Percentiles rank a stretch among this genome's conserved stretches.
Evolutionary conservation across 1,140 invertebrate species (phyloP).

Genomic region (Plectus sambesii): DNA sequence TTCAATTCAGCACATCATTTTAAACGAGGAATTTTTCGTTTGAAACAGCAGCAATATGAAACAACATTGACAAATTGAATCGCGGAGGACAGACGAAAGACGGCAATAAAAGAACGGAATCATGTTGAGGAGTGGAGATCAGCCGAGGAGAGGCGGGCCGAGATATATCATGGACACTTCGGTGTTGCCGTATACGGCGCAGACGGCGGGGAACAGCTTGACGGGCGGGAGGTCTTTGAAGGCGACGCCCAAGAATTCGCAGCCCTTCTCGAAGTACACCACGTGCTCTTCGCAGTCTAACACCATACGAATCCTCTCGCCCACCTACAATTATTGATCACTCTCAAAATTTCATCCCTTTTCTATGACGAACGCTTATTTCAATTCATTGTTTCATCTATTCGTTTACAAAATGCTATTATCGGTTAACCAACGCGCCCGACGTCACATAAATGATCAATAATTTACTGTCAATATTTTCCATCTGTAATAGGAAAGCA

Average conservation of each 20-base stretch:
- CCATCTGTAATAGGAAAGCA: too few species aligned
- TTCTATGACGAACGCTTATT: slow-evolving; percentile 6
- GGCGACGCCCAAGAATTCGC: slow-evolving; percentile 93
- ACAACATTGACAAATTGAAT: too few species aligned
- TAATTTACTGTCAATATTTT: too few species aligned
- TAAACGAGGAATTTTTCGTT: too few species aligned
- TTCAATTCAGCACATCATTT: too few species aligned
- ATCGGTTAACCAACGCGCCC: too few species aligned
- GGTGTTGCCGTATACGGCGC: slow-evolving; percentile 95
- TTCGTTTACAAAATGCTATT: background rate
- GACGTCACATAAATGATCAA: too few species aligned
- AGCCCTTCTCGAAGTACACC: slow-evolving; percentile 93
- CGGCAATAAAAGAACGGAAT: too few species aligned
- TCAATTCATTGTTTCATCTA: background rate
- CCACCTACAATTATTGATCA: slow-evolving; percentile 60
- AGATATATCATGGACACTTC: slow-evolving; percentile 99
- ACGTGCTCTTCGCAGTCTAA: slow-evolving; percentile 94
- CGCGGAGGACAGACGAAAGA: too few species aligned
- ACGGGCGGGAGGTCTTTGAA: slow-evolving; percentile 87
- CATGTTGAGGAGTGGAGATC: too few species aligned
- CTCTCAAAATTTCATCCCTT: slow-evolving; percentile 4
- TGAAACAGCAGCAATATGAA: too few species aligned
- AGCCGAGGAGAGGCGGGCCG: slow-evolving; percentile 51
- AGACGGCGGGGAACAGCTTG: slow-evolving; percentile 84
- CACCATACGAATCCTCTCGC: slow-evolving; percentile 87